Base-by-base conservation (phyloP, 1,140 invertebrate species). In the Rhyzopertha dominica region DNA sequence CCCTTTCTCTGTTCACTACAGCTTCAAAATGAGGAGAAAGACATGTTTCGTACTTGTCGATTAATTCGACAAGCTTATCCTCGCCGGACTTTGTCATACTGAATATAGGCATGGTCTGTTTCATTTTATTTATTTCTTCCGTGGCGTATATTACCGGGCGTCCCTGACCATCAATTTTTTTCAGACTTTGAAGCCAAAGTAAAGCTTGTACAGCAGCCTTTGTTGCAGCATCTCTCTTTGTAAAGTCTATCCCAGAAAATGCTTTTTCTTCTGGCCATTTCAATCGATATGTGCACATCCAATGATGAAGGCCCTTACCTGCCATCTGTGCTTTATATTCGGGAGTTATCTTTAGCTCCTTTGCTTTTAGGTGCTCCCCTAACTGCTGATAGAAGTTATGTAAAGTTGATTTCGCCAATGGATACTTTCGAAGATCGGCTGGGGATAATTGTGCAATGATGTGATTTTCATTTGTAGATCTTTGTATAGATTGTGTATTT, bases 211-310 rank as follows among this genome's bases (percentile, higher is more conserved):
- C 17, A 17, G 57, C 56, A 8, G 62, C 61, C 45, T 61, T 59
- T 10, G 40, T 45, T 2, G 59, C 57, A 1, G 68, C 65, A n/a
- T 57, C 31, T 30, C 56, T 51, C 48, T 70, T 68, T 13, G 56
- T 57, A 10, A 20, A n/a, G 10, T 38, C 58, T 23, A 22, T 36
- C 18, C 44, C 45, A 5, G 36, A 24, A 42, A 67, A 54, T 45
- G 53, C 54, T 9, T 51, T 32, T 17, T 41, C 13, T 35, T 49
- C 45, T 10, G 65, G 65, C 65, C 65, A 67, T 45, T 58, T 56
- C 30, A 66, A 13, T 31, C 54, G 37, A 39, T 65, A 63, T 5
- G 43, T 59, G 41, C 62, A 66, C 20, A 34, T 38, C 62, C 63
- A 67, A 8, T n/a, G n/a, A n/a, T n/a, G n/a, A n/a, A n/a, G n/a